Evolutionary conservation across 2,888 invertebrate species (phyloP).

Genomic region (Amphipoea lucens): DNA sequence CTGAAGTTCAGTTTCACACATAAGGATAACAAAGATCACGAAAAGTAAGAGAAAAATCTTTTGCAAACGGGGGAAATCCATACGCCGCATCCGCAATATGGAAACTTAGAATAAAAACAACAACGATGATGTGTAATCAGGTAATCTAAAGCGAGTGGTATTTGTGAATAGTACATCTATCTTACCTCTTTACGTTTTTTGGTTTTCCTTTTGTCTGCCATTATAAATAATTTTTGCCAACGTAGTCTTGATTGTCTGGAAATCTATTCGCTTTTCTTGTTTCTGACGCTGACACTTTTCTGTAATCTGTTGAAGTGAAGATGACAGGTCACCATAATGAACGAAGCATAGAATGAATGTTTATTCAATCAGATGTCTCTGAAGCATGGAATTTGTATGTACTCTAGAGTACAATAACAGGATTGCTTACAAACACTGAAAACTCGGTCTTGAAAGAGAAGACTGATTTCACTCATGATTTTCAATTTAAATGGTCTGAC

Average conservation of each 20-base stretch:
- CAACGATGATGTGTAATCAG: conserved; percentile 20
- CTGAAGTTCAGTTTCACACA: background rate
- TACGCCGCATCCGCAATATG: conserved; percentile 66
- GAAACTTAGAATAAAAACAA: conserved; percentile 58
- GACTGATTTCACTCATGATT: background rate
- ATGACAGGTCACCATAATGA: conserved; percentile 60
- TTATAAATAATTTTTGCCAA: conserved; percentile 81
- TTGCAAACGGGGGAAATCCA: conserved; percentile 58
- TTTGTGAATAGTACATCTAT: conserved; percentile 25
- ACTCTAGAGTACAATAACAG: too few species aligned
- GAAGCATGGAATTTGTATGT: background rate
- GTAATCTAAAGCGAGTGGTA: background rate
- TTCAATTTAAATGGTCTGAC: too few species aligned
- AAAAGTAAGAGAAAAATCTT: conserved; percentile 40
- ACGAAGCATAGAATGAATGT: conserved; percentile 32
- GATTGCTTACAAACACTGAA: background rate
- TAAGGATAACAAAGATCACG: background rate
- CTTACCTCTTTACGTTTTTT: conserved; percentile 89
- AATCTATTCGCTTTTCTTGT: conserved; percentile 68
- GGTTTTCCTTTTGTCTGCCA: conserved; percentile 89
- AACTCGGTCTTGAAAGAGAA: background rate
- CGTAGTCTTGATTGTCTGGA: conserved; percentile 71
- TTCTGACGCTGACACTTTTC: conserved; percentile 67
- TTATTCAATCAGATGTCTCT: background rate
- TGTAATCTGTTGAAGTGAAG: conserved; percentile 9